These are phyloP conservation scores for Arrhamphus sclerolepis DNA, from an alignment of 2,797 vertebrate genomes.

Conservation along the genomic window DNA sequence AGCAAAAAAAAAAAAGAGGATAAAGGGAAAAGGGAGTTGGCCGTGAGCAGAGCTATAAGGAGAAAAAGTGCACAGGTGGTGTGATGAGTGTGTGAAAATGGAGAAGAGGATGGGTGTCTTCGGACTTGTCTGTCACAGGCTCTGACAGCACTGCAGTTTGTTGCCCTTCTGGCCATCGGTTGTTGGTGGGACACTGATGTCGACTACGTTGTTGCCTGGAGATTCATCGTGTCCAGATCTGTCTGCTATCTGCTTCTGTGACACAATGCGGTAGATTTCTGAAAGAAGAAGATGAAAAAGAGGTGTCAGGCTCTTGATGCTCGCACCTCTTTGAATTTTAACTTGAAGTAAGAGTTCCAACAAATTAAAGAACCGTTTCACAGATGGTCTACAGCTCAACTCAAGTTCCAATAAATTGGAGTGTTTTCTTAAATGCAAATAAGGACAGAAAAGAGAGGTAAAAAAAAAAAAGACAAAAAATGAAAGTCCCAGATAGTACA, in stretches of 20 bases:
- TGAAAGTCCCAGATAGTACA: too few relatives aligned
- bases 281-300: slow-evolving; percentile 26
- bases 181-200: slow-evolving; percentile 96
- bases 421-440: too few relatives aligned
- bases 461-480: too few relatives aligned
- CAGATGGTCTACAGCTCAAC: too few relatives aligned
- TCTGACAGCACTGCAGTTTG: slow-evolving; percentile 98
- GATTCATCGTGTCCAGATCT: slow-evolving; percentile 94
- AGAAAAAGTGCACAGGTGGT: slow-evolving; percentile 66
- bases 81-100: slow-evolving; percentile 25
- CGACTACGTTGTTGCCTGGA: slow-evolving; percentile 93
- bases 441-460: too few relatives aligned
- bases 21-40: slow-evolving; percentile 40
- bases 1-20: slow-evolving; percentile 12
- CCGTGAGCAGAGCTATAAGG: slow-evolving; percentile 39
- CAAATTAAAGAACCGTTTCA: too few relatives aligned
- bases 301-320: not conserved
- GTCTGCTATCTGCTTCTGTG: slow-evolving; percentile 97
- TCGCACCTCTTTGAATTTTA: too few relatives aligned
- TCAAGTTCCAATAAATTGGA: too few relatives aligned
- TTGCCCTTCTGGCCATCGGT: slow-evolving; percentile 92
- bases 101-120: slow-evolving; percentile 61
- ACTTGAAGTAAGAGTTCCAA: too few relatives aligned
- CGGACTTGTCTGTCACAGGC: slow-evolving; percentile 85
- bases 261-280: slow-evolving; percentile 98